These are phyloP conservation scores for Campoletis raptor DNA, from an alignment of 2,888 invertebrate genomes.

Conservation along the genomic window DNA sequence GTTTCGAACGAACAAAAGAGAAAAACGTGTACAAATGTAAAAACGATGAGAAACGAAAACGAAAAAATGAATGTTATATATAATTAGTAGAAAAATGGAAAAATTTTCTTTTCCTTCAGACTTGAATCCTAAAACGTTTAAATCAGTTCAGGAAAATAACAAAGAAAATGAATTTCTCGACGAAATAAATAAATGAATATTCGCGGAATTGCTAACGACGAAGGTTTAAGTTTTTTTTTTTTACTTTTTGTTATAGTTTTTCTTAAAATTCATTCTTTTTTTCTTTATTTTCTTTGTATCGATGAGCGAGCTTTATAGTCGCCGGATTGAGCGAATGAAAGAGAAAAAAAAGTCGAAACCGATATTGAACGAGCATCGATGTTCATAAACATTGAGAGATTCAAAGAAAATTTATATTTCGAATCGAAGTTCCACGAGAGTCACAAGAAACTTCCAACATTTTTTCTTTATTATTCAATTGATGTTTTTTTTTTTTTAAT, in stretches of 20 bases:
- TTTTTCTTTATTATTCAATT: not conserved
- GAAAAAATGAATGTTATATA: not conserved
- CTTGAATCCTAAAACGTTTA: slow-evolving; percentile 8
- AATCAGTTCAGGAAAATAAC: slow-evolving; percentile 29
- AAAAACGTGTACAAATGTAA: slow-evolving; percentile 24
- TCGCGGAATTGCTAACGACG: slow-evolving; percentile 53
- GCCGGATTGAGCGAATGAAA: slow-evolving; percentile 10
- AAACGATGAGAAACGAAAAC: slow-evolving; percentile 22
- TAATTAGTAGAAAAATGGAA: slow-evolving; percentile 28
- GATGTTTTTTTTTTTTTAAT: not conserved
- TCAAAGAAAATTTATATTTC: not conserved
- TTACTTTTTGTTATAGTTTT: slow-evolving; percentile 19
- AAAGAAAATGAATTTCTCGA: slow-evolving; percentile 20
- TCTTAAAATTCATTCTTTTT: slow-evolving; percentile 40
- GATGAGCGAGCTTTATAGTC: slow-evolving; percentile 37
- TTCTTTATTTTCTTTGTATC: slow-evolving; percentile 27
- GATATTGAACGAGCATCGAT: not conserved
- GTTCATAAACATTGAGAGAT: not conserved
- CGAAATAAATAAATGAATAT: slow-evolving; percentile 30
- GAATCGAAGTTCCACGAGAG: not conserved
- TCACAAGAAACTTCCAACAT: not conserved
- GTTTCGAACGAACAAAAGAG: not conserved
- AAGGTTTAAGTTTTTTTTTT: slow-evolving; percentile 28
- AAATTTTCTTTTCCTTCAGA: slow-evolving; percentile 40
- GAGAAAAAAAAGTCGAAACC: not conserved